Base-by-base conservation (phyloP, 2,888 invertebrate species). In the Meliscaeva auricollis region DNA sequence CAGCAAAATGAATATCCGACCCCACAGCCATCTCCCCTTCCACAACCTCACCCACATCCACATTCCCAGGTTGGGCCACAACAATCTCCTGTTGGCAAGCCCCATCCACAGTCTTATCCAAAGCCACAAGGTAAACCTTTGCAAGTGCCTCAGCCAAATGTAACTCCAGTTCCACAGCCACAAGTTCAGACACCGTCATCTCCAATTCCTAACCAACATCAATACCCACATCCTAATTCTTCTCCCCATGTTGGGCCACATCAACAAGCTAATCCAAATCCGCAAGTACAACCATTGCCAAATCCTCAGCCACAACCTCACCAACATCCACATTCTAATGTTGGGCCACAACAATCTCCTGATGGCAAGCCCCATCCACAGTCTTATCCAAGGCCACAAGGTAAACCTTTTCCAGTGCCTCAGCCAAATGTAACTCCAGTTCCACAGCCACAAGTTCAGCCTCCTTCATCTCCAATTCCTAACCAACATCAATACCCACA, bases 111-210 rank as follows among this genome's bases (percentile, higher is more conserved):
- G 54, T 66, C n/a, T 62, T 78, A 69, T 1, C 72, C 50, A 41
- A 56, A 38, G 17, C 46, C 46, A 7, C 89, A 88, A 48, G 87
- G 88, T 68, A 88, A 52, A 5, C 41, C 17, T 6, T 41, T 17
- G 68, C 46, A 13, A 13, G 11, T 30, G 30, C 46, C 73, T 26
- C 87, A 1, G 54, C 9, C 15, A 11, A 8, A 41, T 9, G 0
- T 0, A 22, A 20, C 11, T 3, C 20, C 8, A 0, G n/a, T 13
- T 2, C 13, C 35, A 35, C 13, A 20, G 1, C 13, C 58, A 38
- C 20, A 48, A 6, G 11, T 9, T 38, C 7, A 38, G 2, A 6
- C 38, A 8, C n/a, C 3, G 1, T 9, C 44, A 13, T 8, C 44
- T n/a, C 0, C 5, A 44, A 66, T n/a, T n/a, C 0, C 7, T 1